Base-by-base conservation (phyloP, 2,888 invertebrate genomes). In the Parasteatoda lunata region DNA sequence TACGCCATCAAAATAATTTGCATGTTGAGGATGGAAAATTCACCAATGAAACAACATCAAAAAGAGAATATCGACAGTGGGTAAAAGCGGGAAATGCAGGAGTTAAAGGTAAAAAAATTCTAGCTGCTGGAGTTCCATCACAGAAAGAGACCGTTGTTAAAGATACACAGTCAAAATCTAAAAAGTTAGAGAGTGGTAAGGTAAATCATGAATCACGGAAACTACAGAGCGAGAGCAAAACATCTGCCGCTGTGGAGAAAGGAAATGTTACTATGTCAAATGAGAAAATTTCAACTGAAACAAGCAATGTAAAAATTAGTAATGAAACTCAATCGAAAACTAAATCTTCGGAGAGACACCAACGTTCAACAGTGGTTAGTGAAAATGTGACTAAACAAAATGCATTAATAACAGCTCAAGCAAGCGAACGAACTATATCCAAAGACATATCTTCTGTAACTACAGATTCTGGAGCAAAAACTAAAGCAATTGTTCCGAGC, bases 11-110 rank as follows among this genome's bases (percentile, higher is more conserved):
- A 64, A 77, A 84, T 52, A 84, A 84, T 64, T 66, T 88, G 5
- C 68, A 81, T 6, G 7, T 88, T 8, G 88, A 88, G 65, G 9
- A 30, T 4, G 88, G 88, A 8, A 84, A 79, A 69, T 88, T 88
- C 77, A 45, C 73, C 4, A 72, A 69, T 45, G 85, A 85, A 72
- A 88, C 88, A 7, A 88, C 88, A 3, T 82, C 77, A 9, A 71
- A 15, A 7, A 77, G 79, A 48, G 88, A 89, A 76, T 88, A 76
- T 30, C 65, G 76, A 59, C 86, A 89, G 64, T 90, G 90, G 90
- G 82, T 88, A 3, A 88, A 79, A 66, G 59, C 65, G 54, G 77
- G 76, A n/a, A 66, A 45, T 45, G 59, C 73, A 64, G 83, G 70
- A 3, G 72, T 83, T 54, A 15, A 51, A 52, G 52, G 9, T 9